Percentiles rank a stretch among this genome's conserved stretches.
Evolutionary conservation across 1,140 invertebrate genomes (phyloP).

Genomic region (Aporrectodea caliginosa): DNA sequence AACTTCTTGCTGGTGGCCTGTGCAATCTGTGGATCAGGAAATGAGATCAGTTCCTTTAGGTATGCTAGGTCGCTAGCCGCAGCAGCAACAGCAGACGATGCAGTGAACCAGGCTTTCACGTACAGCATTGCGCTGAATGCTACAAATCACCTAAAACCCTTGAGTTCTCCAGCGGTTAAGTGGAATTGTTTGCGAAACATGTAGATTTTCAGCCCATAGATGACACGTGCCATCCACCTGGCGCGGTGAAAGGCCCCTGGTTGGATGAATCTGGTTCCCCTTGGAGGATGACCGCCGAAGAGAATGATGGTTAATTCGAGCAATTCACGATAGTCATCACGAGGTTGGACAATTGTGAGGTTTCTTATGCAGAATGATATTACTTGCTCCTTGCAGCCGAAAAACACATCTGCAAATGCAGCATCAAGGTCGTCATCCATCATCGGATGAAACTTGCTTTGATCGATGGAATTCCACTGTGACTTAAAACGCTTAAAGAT

Average conservation of each 20-base stretch:
- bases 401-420: slow-evolving; percentile 7
- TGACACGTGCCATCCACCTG: slow-evolving; percentile 52
- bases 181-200: slow-evolving; percentile 43
- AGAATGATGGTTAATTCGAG: slow-evolving; percentile 53
- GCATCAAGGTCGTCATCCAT: slow-evolving; percentile 26
- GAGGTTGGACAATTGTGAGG: slow-evolving; percentile 32
- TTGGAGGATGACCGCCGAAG: slow-evolving; percentile 43
- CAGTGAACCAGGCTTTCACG: slow-evolving; percentile 1
- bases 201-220: slow-evolving; percentile 53
- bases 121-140: neutral
- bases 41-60: neutral
- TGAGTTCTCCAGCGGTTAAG: slow-evolving; percentile 32
- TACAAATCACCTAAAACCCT: neutral
- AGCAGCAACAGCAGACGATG: neutral
- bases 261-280: slow-evolving; percentile 44
- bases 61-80: neutral
- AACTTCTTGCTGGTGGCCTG: neutral
- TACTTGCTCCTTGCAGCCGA: neutral
- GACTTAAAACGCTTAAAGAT: slow-evolving; percentile 34
- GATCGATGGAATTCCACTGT: slow-evolving; percentile 33
- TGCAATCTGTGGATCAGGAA: neutral
- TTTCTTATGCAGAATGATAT: slow-evolving; percentile 22
- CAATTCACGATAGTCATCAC: slow-evolving; percentile 52
- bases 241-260: slow-evolving; percentile 48
- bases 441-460: slow-evolving; percentile 34